Evolutionary conservation across 2,113 vertebrate species (phyloP), one percentile per base, ranked within the genome.

Genomic region (Gopherus evgoodei): DNA sequence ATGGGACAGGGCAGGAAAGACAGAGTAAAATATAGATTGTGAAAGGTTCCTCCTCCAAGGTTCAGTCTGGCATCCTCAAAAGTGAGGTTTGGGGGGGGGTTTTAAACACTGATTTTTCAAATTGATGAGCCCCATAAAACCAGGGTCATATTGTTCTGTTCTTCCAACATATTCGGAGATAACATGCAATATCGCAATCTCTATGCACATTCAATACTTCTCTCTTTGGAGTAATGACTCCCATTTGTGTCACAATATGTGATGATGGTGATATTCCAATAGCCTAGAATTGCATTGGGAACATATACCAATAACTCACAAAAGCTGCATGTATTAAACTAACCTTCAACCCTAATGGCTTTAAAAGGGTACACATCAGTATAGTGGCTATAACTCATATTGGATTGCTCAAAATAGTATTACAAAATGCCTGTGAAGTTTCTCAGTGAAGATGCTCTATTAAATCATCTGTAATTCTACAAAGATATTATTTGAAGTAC

Each of bases 281-380:
- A 89, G 84, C 90, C 91, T 89, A 81, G 79, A 92, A 93, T 47
- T 94, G 89, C 93, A 86, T 57, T 83, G 52, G 59, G 79, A 94
- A 86, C 65, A 78, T 49, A 75, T 16, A 56, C 83, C 92, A 93
- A 75, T 88, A 94, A 95, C 57, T 94, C 95, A 96, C 84, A 94
- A 81, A 84, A 94, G 83, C 87, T 91, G 75, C 81, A 92, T 56
- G 84, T 95, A 87, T 96, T 96, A 96, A 96, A 97, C 86, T 85
- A 96, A 96, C 86, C 90, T 95, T 87, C 95, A 93, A 59, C 35
- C 57, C 50, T 89, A 93, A 94, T 76, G 88, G 88, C 85, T 96
- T 95, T 93, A 93, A 95, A 78, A 87, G 87, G 59, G 87, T 54
- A 76, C 80, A 76, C 79, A 86, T 86, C 85, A 87, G 53, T 69